phyloP scores from a whole-genome alignment of 2,888 invertebrate genomes.

The Carcina quercana region DNA sequence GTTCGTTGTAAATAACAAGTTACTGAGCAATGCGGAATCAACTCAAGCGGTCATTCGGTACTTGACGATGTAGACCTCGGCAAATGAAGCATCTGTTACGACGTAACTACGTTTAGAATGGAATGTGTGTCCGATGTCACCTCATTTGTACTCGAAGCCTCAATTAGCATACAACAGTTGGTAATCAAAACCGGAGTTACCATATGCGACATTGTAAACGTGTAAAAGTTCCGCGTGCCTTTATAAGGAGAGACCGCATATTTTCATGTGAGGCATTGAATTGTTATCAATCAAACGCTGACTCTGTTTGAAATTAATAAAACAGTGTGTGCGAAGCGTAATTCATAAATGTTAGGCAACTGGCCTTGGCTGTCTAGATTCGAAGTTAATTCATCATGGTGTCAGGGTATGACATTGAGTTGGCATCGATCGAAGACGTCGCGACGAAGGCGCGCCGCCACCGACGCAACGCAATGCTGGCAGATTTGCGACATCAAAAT shows the following conservation, averaged over 20 bases:
- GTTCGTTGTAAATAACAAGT: constrained; percentile 6
- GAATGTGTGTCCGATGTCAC: constrained; percentile 6
- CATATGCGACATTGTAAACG: constrained; percentile 33
- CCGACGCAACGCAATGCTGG: constrained; percentile 1
- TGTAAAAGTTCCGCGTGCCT: constrained; percentile 1
- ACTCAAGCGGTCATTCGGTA: neutral
- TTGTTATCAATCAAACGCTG: no score
- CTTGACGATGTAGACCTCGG: neutral
- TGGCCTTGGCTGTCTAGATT: constrained; percentile 4
- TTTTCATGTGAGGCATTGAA: no score
- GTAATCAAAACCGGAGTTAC: constrained; percentile 23
- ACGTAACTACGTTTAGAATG: constrained; percentile 1
- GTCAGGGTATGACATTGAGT: constrained; percentile 21
- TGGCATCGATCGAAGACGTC: constrained; percentile 18
- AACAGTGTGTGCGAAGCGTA: neutral
- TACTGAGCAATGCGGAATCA: neutral
- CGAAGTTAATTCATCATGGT: constrained; percentile 8
- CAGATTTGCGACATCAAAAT: constrained; percentile 38
- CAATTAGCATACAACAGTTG: constrained; percentile 38
- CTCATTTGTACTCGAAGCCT: constrained; percentile 28
- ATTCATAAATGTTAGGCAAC: neutral
- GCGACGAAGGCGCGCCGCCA: constrained; percentile 11
- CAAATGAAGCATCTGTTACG: neutral
- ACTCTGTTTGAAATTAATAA: no score
- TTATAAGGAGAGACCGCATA: no score